Conservation (phyloP, 1,140 invertebrate genomes). For the Spodoptera litura region DNA sequence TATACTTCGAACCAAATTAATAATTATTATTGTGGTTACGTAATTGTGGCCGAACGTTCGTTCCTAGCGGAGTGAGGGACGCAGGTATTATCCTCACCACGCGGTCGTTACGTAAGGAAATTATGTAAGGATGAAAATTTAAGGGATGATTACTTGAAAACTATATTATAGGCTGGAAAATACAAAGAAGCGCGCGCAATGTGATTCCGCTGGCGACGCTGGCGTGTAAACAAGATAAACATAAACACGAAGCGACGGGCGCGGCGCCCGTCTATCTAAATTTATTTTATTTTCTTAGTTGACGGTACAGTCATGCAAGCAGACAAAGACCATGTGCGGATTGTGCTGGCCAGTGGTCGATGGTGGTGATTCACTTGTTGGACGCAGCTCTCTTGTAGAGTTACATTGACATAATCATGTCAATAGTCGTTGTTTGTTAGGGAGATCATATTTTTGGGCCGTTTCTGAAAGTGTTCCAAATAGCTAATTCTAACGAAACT, state of each 20-base stretch:
- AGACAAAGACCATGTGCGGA: too few species aligned
- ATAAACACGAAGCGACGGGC: slow-evolving; percentile 38
- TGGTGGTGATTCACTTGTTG: too few species aligned
- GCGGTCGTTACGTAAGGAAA: slow-evolving; percentile 74
- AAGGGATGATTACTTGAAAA: slow-evolving; percentile 53
- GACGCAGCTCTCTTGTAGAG: too few species aligned
- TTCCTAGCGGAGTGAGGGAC: slow-evolving; percentile 22
- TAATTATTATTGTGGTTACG: slow-evolving; percentile 31
- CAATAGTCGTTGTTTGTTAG: too few species aligned
- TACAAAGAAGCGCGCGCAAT: slow-evolving; percentile 10
- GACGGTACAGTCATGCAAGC: too few species aligned
- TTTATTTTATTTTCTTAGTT: too few species aligned
- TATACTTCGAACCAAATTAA: slow-evolving; percentile 12
- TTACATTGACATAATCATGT: too few species aligned
- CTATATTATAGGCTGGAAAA: slow-evolving; percentile 1
- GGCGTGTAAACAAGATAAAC: slow-evolving; percentile 47
- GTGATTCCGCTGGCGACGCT: slow-evolving; percentile 31
- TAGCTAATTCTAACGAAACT: too few species aligned
- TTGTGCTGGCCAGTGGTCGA: too few species aligned
- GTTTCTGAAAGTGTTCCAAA: too few species aligned
- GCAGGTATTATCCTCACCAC: slow-evolving; percentile 58
- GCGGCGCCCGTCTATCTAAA: slow-evolving; percentile 1
- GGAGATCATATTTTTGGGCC: too few species aligned
- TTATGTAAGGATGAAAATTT: slow-evolving; percentile 67
- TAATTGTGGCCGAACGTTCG: slow-evolving; percentile 38